phyloP scores from a whole-genome alignment of 2,888 invertebrate genomes.

The Lottia gigantea region DNA sequence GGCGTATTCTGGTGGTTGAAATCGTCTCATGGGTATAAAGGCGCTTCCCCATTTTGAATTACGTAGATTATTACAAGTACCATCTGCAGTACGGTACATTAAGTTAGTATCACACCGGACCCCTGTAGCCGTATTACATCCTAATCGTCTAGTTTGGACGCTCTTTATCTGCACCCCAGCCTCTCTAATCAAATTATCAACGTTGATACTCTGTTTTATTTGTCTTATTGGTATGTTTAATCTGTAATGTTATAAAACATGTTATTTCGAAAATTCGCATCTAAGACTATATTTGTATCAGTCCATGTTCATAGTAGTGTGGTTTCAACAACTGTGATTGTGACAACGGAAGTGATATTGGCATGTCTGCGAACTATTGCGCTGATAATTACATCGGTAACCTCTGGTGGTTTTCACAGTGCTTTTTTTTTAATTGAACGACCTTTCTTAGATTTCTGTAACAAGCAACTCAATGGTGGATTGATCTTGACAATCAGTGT shows the following conservation, averaged over 20 bases:
- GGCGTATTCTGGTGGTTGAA: constrained; percentile 34
- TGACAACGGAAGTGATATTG: too few species aligned
- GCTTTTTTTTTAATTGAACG: too few species aligned
- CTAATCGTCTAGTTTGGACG: not conserved
- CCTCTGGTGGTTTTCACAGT: too few species aligned
- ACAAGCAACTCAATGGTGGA: too few species aligned
- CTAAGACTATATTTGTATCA: too few species aligned
- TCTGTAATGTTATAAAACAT: not conserved
- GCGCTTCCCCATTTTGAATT: constrained; percentile 37
- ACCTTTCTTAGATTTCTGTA: too few species aligned
- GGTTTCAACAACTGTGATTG: too few species aligned
- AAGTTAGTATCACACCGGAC: constrained; percentile 24
- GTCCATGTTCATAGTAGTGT: too few species aligned
- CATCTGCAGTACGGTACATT: constrained; percentile 39
- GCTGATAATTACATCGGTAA: too few species aligned
- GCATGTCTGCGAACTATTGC: too few species aligned
- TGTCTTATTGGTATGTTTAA: not conserved
- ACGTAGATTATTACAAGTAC: constrained; percentile 43
- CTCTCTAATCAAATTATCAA: not conserved
- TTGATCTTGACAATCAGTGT: too few species aligned
- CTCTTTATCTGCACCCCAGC: not conserved
- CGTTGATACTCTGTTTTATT: not conserved
- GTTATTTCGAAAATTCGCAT: not conserved
- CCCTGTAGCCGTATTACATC: not conserved
- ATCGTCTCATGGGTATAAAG: constrained; percentile 33